Evolutionary conservation across 2,113 vertebrate genomes (phyloP), one percentile per base, ranked within the genome.

Genomic region (Anolis sagrei): DNA sequence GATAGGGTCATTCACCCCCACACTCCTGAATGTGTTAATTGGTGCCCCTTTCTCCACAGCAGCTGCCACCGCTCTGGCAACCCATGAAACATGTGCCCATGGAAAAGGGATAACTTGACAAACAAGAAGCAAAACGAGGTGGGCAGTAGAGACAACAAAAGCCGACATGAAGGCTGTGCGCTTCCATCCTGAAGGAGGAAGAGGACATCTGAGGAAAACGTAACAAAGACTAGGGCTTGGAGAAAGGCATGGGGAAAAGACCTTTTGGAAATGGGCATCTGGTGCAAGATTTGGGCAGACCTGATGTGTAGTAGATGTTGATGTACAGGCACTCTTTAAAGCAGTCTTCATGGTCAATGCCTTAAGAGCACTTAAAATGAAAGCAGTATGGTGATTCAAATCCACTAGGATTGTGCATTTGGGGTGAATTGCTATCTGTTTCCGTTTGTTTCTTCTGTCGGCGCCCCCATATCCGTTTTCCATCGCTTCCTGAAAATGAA

Each of bases 11-110:
- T 19, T 79, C 21, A 32, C 58, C 77, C 54, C 34, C 23, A 11
- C 61, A 16, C 21, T 58, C 49, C 81, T 49, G 54, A 36, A 82
- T 58, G 51, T 82, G 68, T 73, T 58, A 82, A 82, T 76, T 64
- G 39, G 25, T 16, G 5, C 73, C 44, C 54, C 19, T 27, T 10
- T 84, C 82, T 64, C 54, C 70, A 76, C 36, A 84, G 54, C 62
- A 54, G 80, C 62, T 69, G 68, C 27, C 5, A 29, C 62, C 19
- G 34, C 54, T 36, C 49, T 10, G 68, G 39, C 72, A 76, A 66
- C n/a, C 34, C n/a, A 82, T 72, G 49, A 54, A 54, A 72, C 68
- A 51, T 25, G 13, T 13, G 25, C 80, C 49, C 80, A 13, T 70
- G 68, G 16, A 34, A 32, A 16, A 1, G 27, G 34, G 9, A 58